phyloP scores from a whole-genome alignment of 1,140 invertebrate genomes.

The Telenomus remus region DNA sequence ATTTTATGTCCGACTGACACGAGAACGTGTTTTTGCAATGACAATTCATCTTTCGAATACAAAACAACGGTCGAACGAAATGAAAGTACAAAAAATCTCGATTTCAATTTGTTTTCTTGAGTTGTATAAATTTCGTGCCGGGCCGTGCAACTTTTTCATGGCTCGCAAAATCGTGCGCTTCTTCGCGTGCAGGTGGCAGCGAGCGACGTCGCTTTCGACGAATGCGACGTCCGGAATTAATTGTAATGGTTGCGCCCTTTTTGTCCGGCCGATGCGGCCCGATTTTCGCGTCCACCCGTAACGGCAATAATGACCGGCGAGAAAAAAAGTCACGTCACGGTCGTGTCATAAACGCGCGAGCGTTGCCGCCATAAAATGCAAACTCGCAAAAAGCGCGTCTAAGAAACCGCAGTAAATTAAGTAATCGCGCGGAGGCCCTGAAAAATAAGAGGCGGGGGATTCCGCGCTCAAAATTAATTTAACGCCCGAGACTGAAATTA shows the following conservation, averaged over 20 bases:
- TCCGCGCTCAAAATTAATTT: conserved; percentile 46
- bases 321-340: conserved; percentile 55
- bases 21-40: too few relatives aligned
- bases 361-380: conserved; percentile 54
- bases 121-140: conserved; percentile 27
- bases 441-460: too few relatives aligned
- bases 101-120: conserved; percentile 33
- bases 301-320: conserved; percentile 50
- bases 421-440: conserved; percentile 43
- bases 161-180: conserved; percentile 23
- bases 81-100: too few relatives aligned
- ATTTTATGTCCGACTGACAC: too few relatives aligned
- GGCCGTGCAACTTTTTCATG: conserved; percentile 49
- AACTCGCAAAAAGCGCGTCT: conserved; percentile 53
- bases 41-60: too few relatives aligned
- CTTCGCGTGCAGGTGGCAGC: conserved; percentile 36
- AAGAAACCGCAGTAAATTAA: conserved; percentile 63
- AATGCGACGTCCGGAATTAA: conserved; percentile 21
- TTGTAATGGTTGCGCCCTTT: conserved; percentile 15
- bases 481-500: conserved; percentile 33
- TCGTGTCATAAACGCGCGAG: conserved; percentile 45
- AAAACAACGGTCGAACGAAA: too few relatives aligned
- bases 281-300: conserved; percentile 52
- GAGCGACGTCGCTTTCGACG: conserved; percentile 34
- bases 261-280: conserved; percentile 38